phyloP scores from a whole-genome alignment of 2,113 vertebrate species.

The Xenopus borealis region DNA sequence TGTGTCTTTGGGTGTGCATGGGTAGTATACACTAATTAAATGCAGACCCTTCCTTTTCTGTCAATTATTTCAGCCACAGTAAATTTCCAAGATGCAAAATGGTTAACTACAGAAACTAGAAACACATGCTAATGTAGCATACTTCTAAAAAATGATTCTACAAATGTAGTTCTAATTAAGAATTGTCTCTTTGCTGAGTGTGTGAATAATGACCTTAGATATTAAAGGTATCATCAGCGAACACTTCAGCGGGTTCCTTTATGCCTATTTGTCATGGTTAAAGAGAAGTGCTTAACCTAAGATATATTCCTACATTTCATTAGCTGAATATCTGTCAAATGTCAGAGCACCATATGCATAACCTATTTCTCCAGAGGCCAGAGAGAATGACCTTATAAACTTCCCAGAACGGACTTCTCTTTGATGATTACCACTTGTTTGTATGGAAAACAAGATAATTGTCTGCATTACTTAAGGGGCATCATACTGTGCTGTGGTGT shows the following conservation, averaged over 20 bases:
- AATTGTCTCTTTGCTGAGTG: constrained; percentile 6
- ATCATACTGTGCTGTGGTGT: too few species aligned
- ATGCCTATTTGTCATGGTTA: constrained; percentile 18
- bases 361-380: constrained; percentile 18
- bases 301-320: constrained; percentile 8
- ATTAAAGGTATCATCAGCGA: constrained; percentile 1
- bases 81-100: too few species aligned
- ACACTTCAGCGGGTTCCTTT: not conserved
- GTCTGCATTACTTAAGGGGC: not conserved
- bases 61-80: too few species aligned
- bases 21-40: too few species aligned
- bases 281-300: constrained; percentile 19
- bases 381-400: constrained; percentile 9
- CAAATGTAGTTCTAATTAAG: constrained; percentile 20
- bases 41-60: too few species aligned
- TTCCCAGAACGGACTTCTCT: not conserved
- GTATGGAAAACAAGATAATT: constrained; percentile 32
- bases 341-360: constrained; percentile 25
- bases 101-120: too few species aligned
- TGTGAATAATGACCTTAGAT: constrained; percentile 18
- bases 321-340: constrained; percentile 19
- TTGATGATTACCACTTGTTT: constrained; percentile 12
- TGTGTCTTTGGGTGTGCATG: too few species aligned
- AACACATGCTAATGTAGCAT: not conserved
- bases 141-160: constrained; percentile 9